Base-by-base conservation (phyloP, 92 coral and sea anemone genomes). In the Bergia sp. region DNA sequence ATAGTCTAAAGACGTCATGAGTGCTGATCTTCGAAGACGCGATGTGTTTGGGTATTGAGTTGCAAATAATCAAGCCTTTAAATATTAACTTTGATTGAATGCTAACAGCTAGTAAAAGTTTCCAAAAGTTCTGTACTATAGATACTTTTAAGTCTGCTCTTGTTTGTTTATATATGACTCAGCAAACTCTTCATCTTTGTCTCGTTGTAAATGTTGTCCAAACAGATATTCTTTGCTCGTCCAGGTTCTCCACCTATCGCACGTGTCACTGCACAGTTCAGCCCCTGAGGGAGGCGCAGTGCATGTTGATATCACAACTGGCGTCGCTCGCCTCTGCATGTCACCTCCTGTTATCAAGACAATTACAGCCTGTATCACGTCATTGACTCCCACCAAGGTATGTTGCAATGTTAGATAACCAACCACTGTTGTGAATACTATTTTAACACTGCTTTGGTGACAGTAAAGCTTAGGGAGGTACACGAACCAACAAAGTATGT, bases 291-390 rank as follows among this genome's bases (percentile, higher is more conserved):
- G 98, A 43, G 93, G 95, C 65, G 85, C 81, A 73, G 93, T 94
- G 93, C 97, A 93, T 72, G 67, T 97, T 85, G 99, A 96, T 66
- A 79, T 97, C 38, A 86, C 94, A 69, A 94, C 98, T 45, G 89
- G 93, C 57, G 91, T 93, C 23, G 98, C 96, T 29, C 92, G 94
- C 49, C 67, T 97, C 4, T 95, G 90, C 76, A 92, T 97, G 88
- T 97, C 99, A n/a, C 98, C 99, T 5, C 94, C 98, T 12, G 91
- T 96, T 23, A 88, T 97, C 40, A 90, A 91, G 89, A 97, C 98
- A 3, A 91, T 93, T n/a, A 92, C 98, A 4, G 98, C 98, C 1
- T 96, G 98, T 65, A 81, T 93, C 11, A 89, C 84, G 90, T 95
- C 98, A 36, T 91, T 97, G 57, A 91, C 93, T 1, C 98, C 97